These are phyloP conservation scores for Xenops minutus DNA, from an alignment of 2,797 vertebrate genomes.

Conservation along the genomic window DNA sequence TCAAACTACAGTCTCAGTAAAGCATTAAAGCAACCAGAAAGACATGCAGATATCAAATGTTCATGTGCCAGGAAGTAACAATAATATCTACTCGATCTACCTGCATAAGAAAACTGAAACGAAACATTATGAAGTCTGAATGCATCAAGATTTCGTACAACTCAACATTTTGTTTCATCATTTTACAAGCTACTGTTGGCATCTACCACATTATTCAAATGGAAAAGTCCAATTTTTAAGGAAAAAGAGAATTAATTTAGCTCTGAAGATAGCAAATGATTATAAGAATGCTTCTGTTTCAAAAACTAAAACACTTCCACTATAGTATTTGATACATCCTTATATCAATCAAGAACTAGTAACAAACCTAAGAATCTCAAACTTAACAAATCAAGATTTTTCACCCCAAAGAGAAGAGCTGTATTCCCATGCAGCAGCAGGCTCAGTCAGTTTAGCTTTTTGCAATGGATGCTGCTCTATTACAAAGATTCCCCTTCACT, in stretches of 20 bases:
- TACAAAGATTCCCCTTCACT: not conserved
- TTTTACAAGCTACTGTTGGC: not conserved
- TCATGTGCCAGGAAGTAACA: not conserved
- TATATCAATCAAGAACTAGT: not conserved
- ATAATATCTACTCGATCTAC: not conserved
- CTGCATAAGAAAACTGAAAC: not conserved
- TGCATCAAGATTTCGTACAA: not conserved
- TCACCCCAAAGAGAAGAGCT: not conserved
- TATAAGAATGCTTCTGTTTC: not conserved
- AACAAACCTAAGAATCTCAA: not conserved
- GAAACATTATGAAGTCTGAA: not conserved
- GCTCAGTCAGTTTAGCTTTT: not conserved
- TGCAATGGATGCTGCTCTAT: not conserved
- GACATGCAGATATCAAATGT: not conserved
- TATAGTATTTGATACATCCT: not conserved
- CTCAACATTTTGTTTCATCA: not conserved
- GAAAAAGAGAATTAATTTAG: not conserved
- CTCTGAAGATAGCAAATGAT: not conserved
- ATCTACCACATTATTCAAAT: not conserved
- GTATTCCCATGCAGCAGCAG: not conserved
- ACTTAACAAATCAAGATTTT: not conserved
- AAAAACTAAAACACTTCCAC: not conserved
- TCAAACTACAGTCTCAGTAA: not conserved
- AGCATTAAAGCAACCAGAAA: not conserved
- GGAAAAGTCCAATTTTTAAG: not conserved